These are phyloP conservation scores for Mastacembelus armatus DNA, from an alignment of 2,797 vertebrate genomes.

Conservation along the genomic window DNA sequence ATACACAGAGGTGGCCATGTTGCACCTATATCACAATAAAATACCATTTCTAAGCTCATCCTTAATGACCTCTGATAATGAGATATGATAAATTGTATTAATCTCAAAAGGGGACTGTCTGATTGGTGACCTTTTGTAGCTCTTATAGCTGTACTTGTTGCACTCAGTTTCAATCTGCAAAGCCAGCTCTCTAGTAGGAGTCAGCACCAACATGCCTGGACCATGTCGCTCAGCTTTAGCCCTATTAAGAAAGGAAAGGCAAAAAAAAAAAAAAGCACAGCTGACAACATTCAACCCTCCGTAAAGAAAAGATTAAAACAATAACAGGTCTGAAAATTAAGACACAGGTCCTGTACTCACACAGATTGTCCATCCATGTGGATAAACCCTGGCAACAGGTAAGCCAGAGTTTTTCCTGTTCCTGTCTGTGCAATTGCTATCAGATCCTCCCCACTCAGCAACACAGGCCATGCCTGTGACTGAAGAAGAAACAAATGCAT, in stretches of 20 bases:
- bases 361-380: slow-evolving; percentile 93
- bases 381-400: slow-evolving; percentile 96
- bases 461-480: slow-evolving; percentile 96
- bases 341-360: slow-evolving; percentile 80
- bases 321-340: no score
- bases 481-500: slow-evolving; percentile 50
- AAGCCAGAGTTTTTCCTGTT: slow-evolving; percentile 95
- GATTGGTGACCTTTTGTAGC: slow-evolving; percentile 88
- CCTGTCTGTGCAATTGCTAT: slow-evolving; percentile 98
- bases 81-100: no score
- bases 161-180: slow-evolving; percentile 95
- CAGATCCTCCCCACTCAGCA: slow-evolving; percentile 92
- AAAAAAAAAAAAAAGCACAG: neutral
- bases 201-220: slow-evolving; percentile 96
- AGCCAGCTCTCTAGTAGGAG: slow-evolving; percentile 95
- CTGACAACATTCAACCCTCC: neutral
- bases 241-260: slow-evolving; percentile 66
- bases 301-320: no score
- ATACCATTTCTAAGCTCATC: neutral
- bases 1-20: neutral
- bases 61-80: no score
- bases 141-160: slow-evolving; percentile 92
- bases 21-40: neutral
- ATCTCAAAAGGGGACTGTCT: no score
- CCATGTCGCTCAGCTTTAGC: slow-evolving; percentile 82